Base-by-base conservation (phyloP, 2,113 vertebrate species). In the Myodes glareolus region DNA sequence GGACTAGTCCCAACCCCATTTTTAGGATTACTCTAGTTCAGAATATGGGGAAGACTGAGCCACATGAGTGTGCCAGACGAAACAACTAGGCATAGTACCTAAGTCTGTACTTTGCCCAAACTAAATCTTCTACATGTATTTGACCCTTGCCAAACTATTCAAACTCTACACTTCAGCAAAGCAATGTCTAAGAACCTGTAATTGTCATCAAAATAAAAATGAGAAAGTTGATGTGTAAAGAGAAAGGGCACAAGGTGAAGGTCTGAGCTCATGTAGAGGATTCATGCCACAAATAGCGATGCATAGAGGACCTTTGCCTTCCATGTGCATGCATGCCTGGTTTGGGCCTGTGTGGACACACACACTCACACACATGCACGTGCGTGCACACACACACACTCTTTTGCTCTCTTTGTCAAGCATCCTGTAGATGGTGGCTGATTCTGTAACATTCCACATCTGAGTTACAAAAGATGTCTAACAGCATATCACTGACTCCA, bases 401-500 rank as follows among this genome's bases (percentile, higher is more conserved):
- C 50, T 52, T 78, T 67, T 31, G 10, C 39, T 91, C 77, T 80
- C 67, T 81, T 92, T 52, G 77, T 78, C 91, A 96, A 88, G 76
- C 91, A 85, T 85, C 89, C 88, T 97, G 45, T 61, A 94, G 65
- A 77, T 94, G 97, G 90, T 92, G 95, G 88, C 95, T 94, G 92
- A 84, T 63, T 80, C 94, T 61, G 4, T 65, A 82, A 96, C 91
- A 73, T 25, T 42, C 21, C 96, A 87, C 77, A 77, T 93, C 89
- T 78, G 75, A 94, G 85, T 97, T 1, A 86, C 75, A 76, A 78
- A 88, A 94, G 78, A 84, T 77, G 97, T 97, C 95, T 97, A 93
- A 90, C 92, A 98, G 97, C 98, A 98, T 98, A 98, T 98, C 98
- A 98, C 98, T 98, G 99, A 98, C 98, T 99, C 98, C 98, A 98